These are phyloP conservation scores for Bruchidius siliquastri DNA, from an alignment of 2,888 invertebrate genomes.

Conservation along the genomic window DNA sequence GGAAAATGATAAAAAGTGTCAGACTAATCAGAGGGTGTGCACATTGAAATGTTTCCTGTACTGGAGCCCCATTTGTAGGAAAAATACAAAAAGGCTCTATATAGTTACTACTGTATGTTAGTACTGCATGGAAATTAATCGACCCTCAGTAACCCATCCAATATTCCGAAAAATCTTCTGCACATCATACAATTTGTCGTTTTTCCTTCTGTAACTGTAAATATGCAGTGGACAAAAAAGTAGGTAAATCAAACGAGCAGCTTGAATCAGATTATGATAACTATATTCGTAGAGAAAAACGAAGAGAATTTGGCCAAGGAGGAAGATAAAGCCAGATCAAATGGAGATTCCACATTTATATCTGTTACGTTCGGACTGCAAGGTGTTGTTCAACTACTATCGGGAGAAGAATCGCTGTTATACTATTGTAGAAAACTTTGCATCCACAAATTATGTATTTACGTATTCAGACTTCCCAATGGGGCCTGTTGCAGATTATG, in stretches of 20 bases:
- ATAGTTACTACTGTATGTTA: too few species aligned
- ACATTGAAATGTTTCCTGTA: too few species aligned
- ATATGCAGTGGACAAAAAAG: too few species aligned
- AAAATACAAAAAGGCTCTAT: too few species aligned
- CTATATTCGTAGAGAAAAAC: neutral
- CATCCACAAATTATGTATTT: slow-evolving; percentile 34
- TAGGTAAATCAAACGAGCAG: neutral
- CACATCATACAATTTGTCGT: too few species aligned
- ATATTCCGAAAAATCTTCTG: too few species aligned
- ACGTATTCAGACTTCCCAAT: slow-evolving; percentile 31
- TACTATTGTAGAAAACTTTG: slow-evolving; percentile 34
- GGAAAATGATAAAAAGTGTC: too few species aligned
- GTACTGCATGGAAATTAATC: too few species aligned
- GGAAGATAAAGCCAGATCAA: slow-evolving; percentile 22
- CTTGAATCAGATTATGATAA: neutral
- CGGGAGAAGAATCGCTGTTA: slow-evolving; percentile 24
- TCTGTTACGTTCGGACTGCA: slow-evolving; percentile 29
- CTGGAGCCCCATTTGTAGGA: too few species aligned
- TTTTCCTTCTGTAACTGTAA: too few species aligned
- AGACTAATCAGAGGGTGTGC: too few species aligned
- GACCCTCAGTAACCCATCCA: too few species aligned
- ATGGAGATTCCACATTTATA: slow-evolving; percentile 22
- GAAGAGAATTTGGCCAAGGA: slow-evolving; percentile 15
- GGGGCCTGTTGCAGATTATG: slow-evolving; percentile 30
- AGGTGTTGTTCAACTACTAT: slow-evolving; percentile 30